phyloP scores from a whole-genome alignment of 2,113 vertebrate species.

The Dunckerocampus dactyliophorus region DNA sequence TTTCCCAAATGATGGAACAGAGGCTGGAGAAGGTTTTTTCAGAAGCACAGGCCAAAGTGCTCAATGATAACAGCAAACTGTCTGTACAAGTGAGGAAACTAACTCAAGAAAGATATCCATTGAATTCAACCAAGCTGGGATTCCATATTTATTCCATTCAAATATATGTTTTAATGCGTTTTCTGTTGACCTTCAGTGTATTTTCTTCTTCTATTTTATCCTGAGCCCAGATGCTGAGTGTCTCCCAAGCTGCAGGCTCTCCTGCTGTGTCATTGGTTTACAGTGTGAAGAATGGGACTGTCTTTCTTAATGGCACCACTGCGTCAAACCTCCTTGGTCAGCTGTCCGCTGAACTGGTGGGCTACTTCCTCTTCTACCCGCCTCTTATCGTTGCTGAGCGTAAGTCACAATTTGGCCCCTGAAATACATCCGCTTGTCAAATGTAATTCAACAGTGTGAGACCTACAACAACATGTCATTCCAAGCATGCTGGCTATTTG shows the following conservation, averaged over 20 bases:
- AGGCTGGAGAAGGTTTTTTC: slow-evolving; percentile 88
- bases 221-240: slow-evolving; percentile 83
- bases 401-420: slow-evolving; percentile 73
- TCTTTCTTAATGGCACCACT: slow-evolving; percentile 83
- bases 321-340: slow-evolving; percentile 92
- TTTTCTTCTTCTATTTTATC: slow-evolving; percentile 10
- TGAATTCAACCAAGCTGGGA: no score
- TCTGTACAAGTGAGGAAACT: slow-evolving; percentile 80
- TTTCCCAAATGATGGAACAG: slow-evolving; percentile 92
- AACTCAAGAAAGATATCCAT: background rate
- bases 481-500: background rate
- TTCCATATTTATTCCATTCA: background rate
- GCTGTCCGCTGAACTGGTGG: slow-evolving; percentile 94
- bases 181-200: background rate
- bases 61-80: slow-evolving; percentile 79
- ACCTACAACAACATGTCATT: background rate
- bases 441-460: background rate
- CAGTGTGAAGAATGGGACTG: slow-evolving; percentile 84
- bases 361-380: slow-evolving; percentile 96
- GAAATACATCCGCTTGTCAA: slow-evolving; percentile 8
- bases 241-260: slow-evolving; percentile 76
- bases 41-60: slow-evolving; percentile 84
- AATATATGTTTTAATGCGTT: background rate
- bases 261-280: slow-evolving; percentile 90
- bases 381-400: slow-evolving; percentile 93